These are phyloP conservation scores for Eira barbara DNA, from an alignment of 2,113 vertebrate genomes.

Conservation along the genomic window DNA sequence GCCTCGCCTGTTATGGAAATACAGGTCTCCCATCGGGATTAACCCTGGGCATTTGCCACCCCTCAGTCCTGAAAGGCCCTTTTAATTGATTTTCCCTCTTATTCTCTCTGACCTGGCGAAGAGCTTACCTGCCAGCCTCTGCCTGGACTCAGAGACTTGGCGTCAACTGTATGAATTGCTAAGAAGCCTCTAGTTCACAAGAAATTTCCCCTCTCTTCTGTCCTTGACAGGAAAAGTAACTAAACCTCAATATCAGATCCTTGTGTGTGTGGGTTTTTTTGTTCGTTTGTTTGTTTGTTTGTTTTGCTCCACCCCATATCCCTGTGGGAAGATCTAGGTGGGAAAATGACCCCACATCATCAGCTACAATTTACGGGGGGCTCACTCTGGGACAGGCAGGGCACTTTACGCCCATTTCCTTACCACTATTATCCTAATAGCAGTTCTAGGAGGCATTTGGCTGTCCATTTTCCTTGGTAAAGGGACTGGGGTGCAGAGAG, in stretches of 20 bases:
- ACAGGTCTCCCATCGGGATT: slow-evolving; percentile 53
- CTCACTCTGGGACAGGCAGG: not conserved
- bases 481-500: not conserved
- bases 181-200: not conserved
- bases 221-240: slow-evolving; percentile 38
- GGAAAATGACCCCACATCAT: not conserved
- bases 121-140: not conserved
- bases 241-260: not conserved
- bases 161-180: slow-evolving; percentile 24
- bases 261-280: not conserved
- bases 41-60: slow-evolving; percentile 49
- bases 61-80: slow-evolving; percentile 56
- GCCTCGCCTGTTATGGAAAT: slow-evolving; percentile 59
- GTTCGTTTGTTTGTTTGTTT: not conserved
- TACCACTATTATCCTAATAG: not conserved
- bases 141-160: not conserved
- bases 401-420: not conserved
- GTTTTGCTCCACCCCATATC: not conserved
- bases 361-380: not conserved
- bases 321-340: not conserved
- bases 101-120: slow-evolving; percentile 39
- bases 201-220: not conserved
- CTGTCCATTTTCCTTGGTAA: not conserved
- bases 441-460: not conserved
- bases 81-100: slow-evolving; percentile 68